phyloP scores from a whole-genome alignment of 2,797 vertebrate genomes.

The Gymnothorax reevesii region DNA sequence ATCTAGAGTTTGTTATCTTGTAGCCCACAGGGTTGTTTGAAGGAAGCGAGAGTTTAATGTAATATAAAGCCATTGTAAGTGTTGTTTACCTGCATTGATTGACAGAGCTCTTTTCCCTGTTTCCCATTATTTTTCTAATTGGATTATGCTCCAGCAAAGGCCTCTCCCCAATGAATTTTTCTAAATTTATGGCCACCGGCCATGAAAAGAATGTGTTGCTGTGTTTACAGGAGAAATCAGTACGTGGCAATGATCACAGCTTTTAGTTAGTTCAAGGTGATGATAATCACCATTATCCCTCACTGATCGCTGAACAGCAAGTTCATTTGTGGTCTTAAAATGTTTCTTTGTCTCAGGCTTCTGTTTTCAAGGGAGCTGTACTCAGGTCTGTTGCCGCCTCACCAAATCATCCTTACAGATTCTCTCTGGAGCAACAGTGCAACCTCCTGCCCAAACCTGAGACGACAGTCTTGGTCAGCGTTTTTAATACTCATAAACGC shows the following conservation, averaged over 20 bases:
- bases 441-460: not conserved
- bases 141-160: not conserved
- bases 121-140: slow-evolving; percentile 1
- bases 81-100: slow-evolving; percentile 7
- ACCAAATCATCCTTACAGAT: not conserved
- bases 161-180: not conserved
- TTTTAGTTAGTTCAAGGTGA: not conserved
- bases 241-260: not conserved
- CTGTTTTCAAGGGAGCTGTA: not conserved
- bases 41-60: slow-evolving; percentile 1
- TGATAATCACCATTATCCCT: not conserved
- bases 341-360: not conserved
- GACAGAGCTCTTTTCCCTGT: not conserved
- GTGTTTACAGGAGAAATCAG: not conserved
- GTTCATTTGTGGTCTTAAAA: not conserved
- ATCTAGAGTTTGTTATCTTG: not conserved
- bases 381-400: not conserved
- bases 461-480: not conserved
- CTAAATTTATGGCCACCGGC: not conserved
- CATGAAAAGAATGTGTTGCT: not conserved
- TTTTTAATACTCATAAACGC: not conserved
- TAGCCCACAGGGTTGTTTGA: not conserved
- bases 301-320: not conserved
- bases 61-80: not conserved
- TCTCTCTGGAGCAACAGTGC: not conserved